Base-by-base conservation (phyloP, 1,140 invertebrate species). In the Philopotamus ludificatus region DNA sequence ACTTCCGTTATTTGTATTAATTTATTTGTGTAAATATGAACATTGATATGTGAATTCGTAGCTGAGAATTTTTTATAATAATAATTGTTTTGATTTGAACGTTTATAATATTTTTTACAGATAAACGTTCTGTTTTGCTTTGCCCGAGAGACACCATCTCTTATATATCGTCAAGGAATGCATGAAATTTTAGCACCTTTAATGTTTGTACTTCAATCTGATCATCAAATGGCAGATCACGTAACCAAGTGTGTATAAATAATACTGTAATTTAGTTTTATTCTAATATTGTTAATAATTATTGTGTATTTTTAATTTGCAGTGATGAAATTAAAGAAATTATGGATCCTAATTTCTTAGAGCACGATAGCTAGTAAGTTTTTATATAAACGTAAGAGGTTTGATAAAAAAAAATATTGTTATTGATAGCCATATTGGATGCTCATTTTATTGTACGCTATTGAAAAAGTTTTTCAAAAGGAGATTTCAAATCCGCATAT, bases 91-190 rank as follows among this genome's bases (percentile, higher is more conserved):
- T n/a, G n/a, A 47, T 47, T 47, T 47, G 10, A 47, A 47, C 18
- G 18, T 47, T 8, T 63, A 34, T 12, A 34, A 34, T 51, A 12
- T 64, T 57, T 26, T 25, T 58, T 50, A 10, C 34, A 68, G 66
- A 55, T 71, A 0, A 78, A 78, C 66, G 76, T 79, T 20, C 34
- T 68, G 21, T 68, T 68, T 23, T 51, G 41, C 70, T 90, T 87
- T 77, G 87, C 87, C 1, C 81, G 86, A 60, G 79, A 87, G 70
- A 83, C 87, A 73, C 83, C 87, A 3, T 77, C 83, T 12, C 78
- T 90, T 71, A 85, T 85, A 49, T 90, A 90, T 72, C 77, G 85
- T 65, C 89, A 90, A 83, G 88, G 88, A 18, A 90, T 90, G 88
- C 88, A 90, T 75, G 88, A 90, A 74, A 81, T 90, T 58, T 74